Evolutionary conservation across 2,888 invertebrate species (phyloP), one percentile per base, ranked within the genome.

Genomic region (Drosophila histrio): DNA sequence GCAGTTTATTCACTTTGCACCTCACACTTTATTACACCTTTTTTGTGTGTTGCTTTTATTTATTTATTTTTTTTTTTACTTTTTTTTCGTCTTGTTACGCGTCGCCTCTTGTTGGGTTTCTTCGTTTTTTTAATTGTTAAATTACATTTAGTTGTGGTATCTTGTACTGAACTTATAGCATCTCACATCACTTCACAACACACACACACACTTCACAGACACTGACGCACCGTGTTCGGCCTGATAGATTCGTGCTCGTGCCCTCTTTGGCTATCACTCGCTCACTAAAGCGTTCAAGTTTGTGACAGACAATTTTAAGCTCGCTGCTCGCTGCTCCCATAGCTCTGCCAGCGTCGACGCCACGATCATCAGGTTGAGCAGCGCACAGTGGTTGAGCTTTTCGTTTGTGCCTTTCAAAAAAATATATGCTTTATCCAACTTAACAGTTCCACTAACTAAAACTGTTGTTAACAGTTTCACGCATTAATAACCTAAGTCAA

Each of bases 211-310:
- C 38, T n/a, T n/a, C n/a, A 39, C 39, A 5, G 7, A 41, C 34
- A 58, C 57, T 62, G 70, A 58, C 67, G 54, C 67, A 66, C 72
- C 50, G 67, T 38, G 24, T 71, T 43, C 39, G 60, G 36, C 39
- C 19, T 30, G 34, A 43, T 44, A 77, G 53, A 65, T 62, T 57
- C 34, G 57, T 62, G 58, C 66, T 82, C 63, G 63, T 70, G 86
- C 80, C 73, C 69, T 71, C 65, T 69, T 71, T 65, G 83, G 73
- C 80, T 73, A 83, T 80, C 66, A 63, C 57, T 58, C 65, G 77
- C 71, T 79, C 49, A 86, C 77, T 77, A 62, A 77, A 78, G 50
- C 59, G 58, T 52, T 61, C 58, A 69, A 77, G 68, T 77, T 69
- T 65, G 77, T 66, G 64, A 64, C 77, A 52, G 53, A 61, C 77